Conservation (phyloP, 2,797 vertebrate genomes). For the Sternotherus odoratus region DNA sequence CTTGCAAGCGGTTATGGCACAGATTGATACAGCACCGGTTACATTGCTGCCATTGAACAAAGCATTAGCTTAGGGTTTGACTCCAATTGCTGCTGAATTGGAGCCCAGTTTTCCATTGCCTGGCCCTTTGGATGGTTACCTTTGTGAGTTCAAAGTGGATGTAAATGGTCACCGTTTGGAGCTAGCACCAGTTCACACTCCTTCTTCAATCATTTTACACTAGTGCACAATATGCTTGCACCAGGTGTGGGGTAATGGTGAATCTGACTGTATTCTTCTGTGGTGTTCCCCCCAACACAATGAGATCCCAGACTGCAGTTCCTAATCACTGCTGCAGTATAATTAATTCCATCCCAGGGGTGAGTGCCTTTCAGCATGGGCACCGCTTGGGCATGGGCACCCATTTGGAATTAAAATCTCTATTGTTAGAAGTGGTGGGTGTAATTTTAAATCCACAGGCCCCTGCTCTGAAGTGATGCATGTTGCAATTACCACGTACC, state of each 20-base stretch:
- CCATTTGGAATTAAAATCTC: not conserved
- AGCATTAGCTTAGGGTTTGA: not conserved
- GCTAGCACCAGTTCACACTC: not conserved
- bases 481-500: rapidly evolving
- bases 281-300: not conserved
- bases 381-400: too few relatives aligned
- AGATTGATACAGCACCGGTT: not conserved
- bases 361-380: rapidly evolving
- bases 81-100: too few relatives aligned
- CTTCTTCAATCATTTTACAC: not conserved
- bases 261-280: not conserved
- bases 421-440: not conserved
- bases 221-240: not conserved
- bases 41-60: not conserved
- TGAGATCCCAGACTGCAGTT: not conserved
- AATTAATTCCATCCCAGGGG: rapidly evolving
- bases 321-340: not conserved
- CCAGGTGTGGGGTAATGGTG: too few relatives aligned
- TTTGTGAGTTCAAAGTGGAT: not conserved
- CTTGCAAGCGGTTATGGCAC: not conserved
- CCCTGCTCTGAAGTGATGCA: not conserved
- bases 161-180: not conserved
- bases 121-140: too few relatives aligned
- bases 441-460: not conserved
- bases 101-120: not conserved